Conservation (phyloP, 23 tunicate genomes). For the Diplosoma virens region DNA sequence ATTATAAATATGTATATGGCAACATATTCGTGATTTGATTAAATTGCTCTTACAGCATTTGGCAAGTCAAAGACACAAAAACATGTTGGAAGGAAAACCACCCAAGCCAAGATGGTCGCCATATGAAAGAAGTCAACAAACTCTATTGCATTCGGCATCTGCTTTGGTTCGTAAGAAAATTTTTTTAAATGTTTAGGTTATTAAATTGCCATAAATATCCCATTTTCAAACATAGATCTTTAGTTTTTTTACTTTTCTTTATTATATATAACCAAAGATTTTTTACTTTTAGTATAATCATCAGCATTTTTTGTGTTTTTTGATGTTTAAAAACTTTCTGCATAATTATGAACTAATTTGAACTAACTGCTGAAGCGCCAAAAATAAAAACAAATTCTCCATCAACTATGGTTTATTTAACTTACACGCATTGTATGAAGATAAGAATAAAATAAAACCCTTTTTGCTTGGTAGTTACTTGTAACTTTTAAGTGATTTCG, state of each 20-base stretch:
- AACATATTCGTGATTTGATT: too few species aligned
- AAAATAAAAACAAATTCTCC: neutral
- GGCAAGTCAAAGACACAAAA: slow-evolving; percentile 84
- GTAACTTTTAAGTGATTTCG: neutral
- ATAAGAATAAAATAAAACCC: neutral
- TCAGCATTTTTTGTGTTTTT: too few species aligned
- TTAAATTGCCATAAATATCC: neutral
- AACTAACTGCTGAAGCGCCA: too few species aligned
- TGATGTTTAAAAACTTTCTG: too few species aligned
- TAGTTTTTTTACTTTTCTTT: neutral
- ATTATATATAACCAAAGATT: neutral
- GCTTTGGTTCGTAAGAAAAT: slow-evolving; percentile 26
- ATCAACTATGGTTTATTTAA: neutral
- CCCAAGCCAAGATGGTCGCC: slow-evolving; percentile 97
- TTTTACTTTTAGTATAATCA: too few species aligned
- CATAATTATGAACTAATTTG: too few species aligned
- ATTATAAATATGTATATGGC: too few species aligned
- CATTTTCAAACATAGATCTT: neutral
- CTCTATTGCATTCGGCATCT: slow-evolving; percentile 49
- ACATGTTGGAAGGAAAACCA: slow-evolving; percentile 89
- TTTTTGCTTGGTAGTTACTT: neutral
- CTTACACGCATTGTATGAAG: neutral
- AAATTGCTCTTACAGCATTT: slow-evolving; percentile 65
- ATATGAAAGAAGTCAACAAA: slow-evolving; percentile 76
- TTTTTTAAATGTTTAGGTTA: neutral